Conservation (phyloP, 37 sponge, comb jelly and placozoan species). For the Beroe forskalii region DNA sequence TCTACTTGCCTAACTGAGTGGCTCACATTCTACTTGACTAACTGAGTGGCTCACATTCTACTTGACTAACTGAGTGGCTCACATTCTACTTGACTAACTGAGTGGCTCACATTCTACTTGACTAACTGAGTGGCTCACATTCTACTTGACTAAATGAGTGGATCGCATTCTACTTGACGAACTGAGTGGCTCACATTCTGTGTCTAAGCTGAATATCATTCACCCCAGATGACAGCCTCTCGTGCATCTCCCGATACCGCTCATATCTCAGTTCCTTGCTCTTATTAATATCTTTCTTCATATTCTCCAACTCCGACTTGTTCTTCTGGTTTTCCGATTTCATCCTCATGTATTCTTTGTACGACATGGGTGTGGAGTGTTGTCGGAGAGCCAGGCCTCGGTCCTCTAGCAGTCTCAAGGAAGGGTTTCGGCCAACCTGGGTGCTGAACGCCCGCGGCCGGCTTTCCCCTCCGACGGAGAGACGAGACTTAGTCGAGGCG, state of each 20-base stretch:
- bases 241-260: neutral
- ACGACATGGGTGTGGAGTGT: neutral
- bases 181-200: too few relatives aligned
- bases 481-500: neutral
- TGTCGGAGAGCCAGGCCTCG: neutral
- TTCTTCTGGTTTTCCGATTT: neutral
- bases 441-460: neutral
- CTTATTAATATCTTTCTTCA: neutral
- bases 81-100: too few relatives aligned
- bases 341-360: neutral
- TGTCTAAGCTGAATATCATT: too few relatives aligned
- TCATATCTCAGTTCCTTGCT: neutral
- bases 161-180: too few relatives aligned
- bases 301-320: neutral
- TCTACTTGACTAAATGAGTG: too few relatives aligned
- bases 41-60: too few relatives aligned
- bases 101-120: too few relatives aligned
- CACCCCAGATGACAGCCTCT: too few relatives aligned
- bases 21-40: too few relatives aligned
- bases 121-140: too few relatives aligned
- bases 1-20: too few relatives aligned
- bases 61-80: too few relatives aligned
- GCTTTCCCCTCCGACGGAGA: neutral
- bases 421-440: neutral
- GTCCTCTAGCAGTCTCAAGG: neutral